Evolutionary conservation across 2,113 vertebrate species (phyloP), one percentile per base, ranked within the genome.

Genomic region (Serinus canaria): DNA sequence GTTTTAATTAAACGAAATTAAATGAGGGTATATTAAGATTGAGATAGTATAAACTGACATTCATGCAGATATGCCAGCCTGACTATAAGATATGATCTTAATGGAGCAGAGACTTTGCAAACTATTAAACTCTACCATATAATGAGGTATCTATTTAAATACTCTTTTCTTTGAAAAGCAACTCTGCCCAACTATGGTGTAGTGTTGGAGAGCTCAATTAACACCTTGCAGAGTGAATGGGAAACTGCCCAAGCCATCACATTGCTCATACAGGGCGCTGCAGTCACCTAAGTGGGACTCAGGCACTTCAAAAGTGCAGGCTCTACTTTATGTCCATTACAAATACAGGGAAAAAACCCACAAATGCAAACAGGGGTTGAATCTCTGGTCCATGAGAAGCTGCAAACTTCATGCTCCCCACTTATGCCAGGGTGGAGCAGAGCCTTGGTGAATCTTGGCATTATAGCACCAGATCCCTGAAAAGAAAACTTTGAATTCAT

Each of bases 1-100:
- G 93, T 97, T 98, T 98, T 97, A 98, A 97, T 98, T 97, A 98
- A 97, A 97, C 55, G 83, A 97, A 98, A 98, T 97, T 95, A 87
- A 96, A 96, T 90, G 88, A 95, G 87, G 23, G 4, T 84, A 92
- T 94, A 97, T 96, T 96, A 93, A 96, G 95, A 94, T 81, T 37
- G 91, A 97, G 97, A 95, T 94, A 92, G 90, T 95, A 94, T 92
- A 94, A 87, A 95, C 89, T 94, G 92, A 97, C 92, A 94, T 92
- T 94, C 83, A 90, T 33, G 87, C 75, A 95, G 91, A 92, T 95
- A 94, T 80, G 90, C 73, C 90, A 95, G 85, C 67, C 82, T 92
- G 83, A 60, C 73, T 87, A 43, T 39, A 92, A 96, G 92, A 97
- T 91, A 94, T 2, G 50, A 93, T 96, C 96, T 96, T 94, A 96